Base-by-base conservation (phyloP, 2,113 vertebrate species). In the Nestor notabilis region DNA sequence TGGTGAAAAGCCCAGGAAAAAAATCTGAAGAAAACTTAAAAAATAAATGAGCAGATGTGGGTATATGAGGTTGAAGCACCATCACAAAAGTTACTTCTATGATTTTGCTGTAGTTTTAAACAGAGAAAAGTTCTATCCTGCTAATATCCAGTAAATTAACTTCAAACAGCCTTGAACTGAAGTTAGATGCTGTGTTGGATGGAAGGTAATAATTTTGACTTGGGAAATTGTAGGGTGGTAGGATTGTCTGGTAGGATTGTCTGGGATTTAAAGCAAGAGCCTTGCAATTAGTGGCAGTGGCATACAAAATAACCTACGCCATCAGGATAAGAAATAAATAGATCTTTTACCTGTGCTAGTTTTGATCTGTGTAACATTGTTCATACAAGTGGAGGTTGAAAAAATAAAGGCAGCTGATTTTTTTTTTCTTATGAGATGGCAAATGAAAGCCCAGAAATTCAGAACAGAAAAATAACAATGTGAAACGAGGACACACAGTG, bases 401-500 rank as follows among this genome's bases (percentile, higher is more conserved):
- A 75, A 50, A 68, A 24, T 24, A 50, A 17, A 33, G 31, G 1
- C 16, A 21, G 19, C 11, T 17, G 81, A 52, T 27, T 49, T 3
- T 39, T 19, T n/a, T 33, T 60, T 78, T 71, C 37, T 63, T 17
- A 4, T 6, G 15, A 39, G 13, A 5, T 87, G 11, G 9, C 78
- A 25, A 79, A 21, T 55, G 49, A 39, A 84, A 60, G 20, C 10
- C 31, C 6, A 25, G 13, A 68, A 61, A 28, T 37, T 37, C 41
- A 56, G 52, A 91, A 23, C 8, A 56, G 28, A 61, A 33, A 20
- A 27, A 23, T 50, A 19, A 27, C 46, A 76, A 29, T 9, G 9
- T 74, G 33, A 63, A 3, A 37, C 28, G 21, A 14, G 7, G 31
- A 27, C 16, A 56, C 13, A 1, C 0, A 17, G 28, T 17, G 12